Evolutionary conservation across 92 coral and sea anemone genomes (phyloP), one percentile per base, ranked within the genome.

Genomic region (Epizoanthus scotinus): DNA sequence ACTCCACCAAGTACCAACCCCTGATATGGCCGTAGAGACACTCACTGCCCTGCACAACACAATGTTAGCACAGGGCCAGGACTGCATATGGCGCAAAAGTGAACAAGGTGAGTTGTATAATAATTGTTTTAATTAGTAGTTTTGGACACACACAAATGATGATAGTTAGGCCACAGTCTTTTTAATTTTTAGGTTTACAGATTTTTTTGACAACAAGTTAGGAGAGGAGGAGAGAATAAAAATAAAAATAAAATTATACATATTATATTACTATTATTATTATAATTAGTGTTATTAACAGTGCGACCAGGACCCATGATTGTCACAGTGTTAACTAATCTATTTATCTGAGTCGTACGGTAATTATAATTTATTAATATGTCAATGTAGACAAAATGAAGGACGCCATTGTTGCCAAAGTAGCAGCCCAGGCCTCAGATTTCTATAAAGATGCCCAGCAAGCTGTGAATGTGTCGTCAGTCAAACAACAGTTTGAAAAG

Each of bases 41-140:
- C 83, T 96, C 55, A 71, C 85, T 70, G 98, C 96, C 2, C 86
- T 93, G 5, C 68, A 89, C 59, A 88, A 92, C 12, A 85, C 92
- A 59, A 91, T 91, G 98, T 86, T 96, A 68, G 99, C 99, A 27
- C 99, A 96, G 81, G 99, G 98, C 26, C 99, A 96, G 80, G 99
- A 96, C 82, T 86, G 94, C 66, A 93, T 96, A 81, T 96, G 99
- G 95, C 86, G 83, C 59, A 96, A 96, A 77, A 90, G 98, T 64
- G 97, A 93, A 61, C 98, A 96, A 87, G 99, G 99, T 92, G 6
- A 3, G 40, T 34, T 34, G 82, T n/a, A n/a, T n/a, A n/a, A n/a
- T n/a, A n/a, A n/a, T n/a, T n/a, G n/a, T n/a, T n/a, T n/a, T n/a
- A n/a, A n/a, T n/a, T n/a, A n/a, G n/a, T n/a, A 57, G 81, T 54